phyloP scores from a whole-genome alignment of 2,113 vertebrate species.

The Gambusia affinis region DNA sequence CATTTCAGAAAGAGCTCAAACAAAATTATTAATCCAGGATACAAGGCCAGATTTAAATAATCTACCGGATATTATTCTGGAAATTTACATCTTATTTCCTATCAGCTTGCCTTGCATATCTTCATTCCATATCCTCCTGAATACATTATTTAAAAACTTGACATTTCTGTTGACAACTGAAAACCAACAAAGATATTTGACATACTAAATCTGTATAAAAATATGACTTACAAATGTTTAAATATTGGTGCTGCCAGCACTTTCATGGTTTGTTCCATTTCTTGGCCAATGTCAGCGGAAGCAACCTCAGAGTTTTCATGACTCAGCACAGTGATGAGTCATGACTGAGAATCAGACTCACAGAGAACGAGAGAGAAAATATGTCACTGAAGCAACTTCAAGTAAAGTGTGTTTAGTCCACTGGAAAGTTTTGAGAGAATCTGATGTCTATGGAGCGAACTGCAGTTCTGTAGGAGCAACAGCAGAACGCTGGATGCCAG shows the following conservation, averaged over 20 bases:
- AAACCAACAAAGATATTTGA: background rate
- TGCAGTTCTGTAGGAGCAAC: background rate
- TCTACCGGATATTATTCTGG: background rate
- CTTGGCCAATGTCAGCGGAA: background rate
- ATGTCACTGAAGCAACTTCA: background rate
- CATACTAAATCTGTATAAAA: background rate
- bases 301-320: background rate
- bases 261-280: background rate
- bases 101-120: too few relatives aligned
- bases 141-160: background rate
- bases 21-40: background rate
- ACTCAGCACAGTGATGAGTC: background rate
- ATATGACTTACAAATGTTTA: background rate
- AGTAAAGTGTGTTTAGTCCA: background rate
- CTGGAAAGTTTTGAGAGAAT: background rate
- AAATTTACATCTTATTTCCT: background rate
- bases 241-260: background rate
- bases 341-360: background rate
- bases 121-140: background rate
- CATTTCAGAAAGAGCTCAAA: background rate
- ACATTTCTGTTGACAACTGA: background rate
- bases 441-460: background rate
- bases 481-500: background rate
- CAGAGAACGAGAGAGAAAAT: background rate
- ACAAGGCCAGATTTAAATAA: background rate